Evolutionary conservation across 2,888 invertebrate genomes (phyloP), one percentile per base, ranked within the genome.

Genomic region (Xanthorhoe designata): DNA sequence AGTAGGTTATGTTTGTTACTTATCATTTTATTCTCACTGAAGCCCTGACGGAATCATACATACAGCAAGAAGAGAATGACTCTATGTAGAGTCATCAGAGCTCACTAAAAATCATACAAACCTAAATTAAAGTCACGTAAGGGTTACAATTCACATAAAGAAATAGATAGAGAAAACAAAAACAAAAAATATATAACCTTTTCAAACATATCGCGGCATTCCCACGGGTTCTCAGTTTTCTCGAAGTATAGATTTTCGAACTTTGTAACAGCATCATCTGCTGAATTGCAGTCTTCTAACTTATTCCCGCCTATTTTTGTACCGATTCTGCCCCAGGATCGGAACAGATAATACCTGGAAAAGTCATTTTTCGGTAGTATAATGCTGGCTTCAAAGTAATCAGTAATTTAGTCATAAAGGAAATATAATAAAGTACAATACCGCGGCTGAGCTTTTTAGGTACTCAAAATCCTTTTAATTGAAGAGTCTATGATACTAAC

Each of bases 251-350:
- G 74, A 0, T 77, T 67, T 72, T 95, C 89, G 83, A 99, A 99
- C 7, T 86, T 80, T 0, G 75, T 1, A 1, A 96, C 92, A 0
- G 97, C 98, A 0, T 95, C 91, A 0, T 94, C 72, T 1, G 95
- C 75, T 0, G 87, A 83, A 0, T 58, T 24, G 76, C 90, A 92
- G 0, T 82, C 73, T 32, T 96, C 95, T 1, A 96, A 71, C 81
- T 96, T 97, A 29, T 88, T 94, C 15, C 95, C 95, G 5, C 99
- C 99, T 77, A 98, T 97, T 0, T 96, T 97, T 0, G 99, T 99
- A 4, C 99, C 99, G 74, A 99, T 98, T 66, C 99, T 95, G 10
- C 99, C 99, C 99, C 99, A 99, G 0, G 98, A 95, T 15, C 98
- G 95, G 90, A 98, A 99, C 29, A 99, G 81, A 95, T 96, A 97